phyloP scores from a whole-genome alignment of 2,113 vertebrate species.

The Phainopepla nitens region DNA sequence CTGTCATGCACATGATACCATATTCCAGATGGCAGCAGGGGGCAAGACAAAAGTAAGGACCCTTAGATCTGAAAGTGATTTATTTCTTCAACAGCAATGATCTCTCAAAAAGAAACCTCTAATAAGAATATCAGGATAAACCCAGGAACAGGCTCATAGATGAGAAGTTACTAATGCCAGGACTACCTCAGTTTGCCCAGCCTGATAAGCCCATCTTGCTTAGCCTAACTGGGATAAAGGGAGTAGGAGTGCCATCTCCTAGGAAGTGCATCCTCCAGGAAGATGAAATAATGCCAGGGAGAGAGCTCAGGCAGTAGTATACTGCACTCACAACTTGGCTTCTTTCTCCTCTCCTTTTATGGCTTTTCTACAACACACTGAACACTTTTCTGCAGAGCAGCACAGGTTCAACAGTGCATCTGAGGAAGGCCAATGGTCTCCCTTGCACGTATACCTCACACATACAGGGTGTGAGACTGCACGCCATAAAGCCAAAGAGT shows the following conservation, averaged over 20 bases:
- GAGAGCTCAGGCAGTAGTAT: background rate
- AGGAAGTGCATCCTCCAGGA: background rate
- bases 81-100: background rate
- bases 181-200: background rate
- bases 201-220: background rate
- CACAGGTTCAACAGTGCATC: background rate
- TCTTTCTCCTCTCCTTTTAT: background rate
- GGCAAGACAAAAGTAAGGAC: background rate
- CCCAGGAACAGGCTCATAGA: background rate
- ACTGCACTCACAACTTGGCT: background rate
- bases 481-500: rapidly evolving
- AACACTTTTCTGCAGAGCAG: background rate
- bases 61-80: background rate
- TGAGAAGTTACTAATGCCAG: background rate
- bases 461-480: background rate
- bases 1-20: background rate
- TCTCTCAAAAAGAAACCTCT: background rate
- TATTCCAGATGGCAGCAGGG: background rate
- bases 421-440: background rate
- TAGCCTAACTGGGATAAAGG: background rate
- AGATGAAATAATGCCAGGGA: background rate
- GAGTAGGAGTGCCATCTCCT: background rate
- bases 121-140: background rate
- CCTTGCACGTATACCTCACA: rapidly evolving
- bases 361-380: background rate